phyloP scores from a whole-genome alignment of 2,113 vertebrate species.

The Coreoperca whiteheadi region DNA sequence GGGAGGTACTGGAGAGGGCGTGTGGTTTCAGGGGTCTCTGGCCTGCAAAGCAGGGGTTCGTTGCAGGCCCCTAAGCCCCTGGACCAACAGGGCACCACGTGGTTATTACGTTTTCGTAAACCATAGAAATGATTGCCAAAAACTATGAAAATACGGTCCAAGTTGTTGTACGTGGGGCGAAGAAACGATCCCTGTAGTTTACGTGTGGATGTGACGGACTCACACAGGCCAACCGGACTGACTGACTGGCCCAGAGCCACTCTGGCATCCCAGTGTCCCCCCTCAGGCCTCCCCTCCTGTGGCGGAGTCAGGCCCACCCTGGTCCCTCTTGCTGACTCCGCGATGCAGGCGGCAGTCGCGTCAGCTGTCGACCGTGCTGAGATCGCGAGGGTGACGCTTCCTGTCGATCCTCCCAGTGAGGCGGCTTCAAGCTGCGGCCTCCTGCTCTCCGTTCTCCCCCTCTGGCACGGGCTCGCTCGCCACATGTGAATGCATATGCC shows the following conservation, averaged over 20 bases:
- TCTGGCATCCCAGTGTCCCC: neutral
- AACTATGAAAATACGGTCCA: too few species aligned
- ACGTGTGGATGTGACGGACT: neutral
- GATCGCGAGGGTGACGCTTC: neutral
- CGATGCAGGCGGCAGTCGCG: neutral
- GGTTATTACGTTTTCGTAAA: too few species aligned
- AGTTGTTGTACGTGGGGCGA: neutral
- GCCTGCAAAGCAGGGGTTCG: too few species aligned
- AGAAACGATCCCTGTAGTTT: neutral
- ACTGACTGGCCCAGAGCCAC: too few species aligned
- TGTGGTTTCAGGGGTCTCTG: neutral
- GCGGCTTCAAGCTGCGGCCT: constrained; percentile 29
- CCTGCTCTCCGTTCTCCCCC: neutral
- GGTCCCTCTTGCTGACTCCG: neutral
- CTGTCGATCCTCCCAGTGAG: neutral
- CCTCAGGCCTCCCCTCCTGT: neutral
- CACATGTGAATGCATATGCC: too few species aligned
- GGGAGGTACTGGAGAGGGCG: neutral
- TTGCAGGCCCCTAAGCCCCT: too few species aligned
- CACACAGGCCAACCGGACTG: neutral
- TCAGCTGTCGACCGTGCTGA: neutral
- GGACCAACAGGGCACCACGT: too few species aligned
- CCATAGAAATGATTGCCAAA: neutral
- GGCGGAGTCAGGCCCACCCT: neutral
- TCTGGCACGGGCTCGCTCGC: too few species aligned